Evolutionary conservation across 2,797 vertebrate species (phyloP).

Genomic region (Sitta carolinensis): DNA sequence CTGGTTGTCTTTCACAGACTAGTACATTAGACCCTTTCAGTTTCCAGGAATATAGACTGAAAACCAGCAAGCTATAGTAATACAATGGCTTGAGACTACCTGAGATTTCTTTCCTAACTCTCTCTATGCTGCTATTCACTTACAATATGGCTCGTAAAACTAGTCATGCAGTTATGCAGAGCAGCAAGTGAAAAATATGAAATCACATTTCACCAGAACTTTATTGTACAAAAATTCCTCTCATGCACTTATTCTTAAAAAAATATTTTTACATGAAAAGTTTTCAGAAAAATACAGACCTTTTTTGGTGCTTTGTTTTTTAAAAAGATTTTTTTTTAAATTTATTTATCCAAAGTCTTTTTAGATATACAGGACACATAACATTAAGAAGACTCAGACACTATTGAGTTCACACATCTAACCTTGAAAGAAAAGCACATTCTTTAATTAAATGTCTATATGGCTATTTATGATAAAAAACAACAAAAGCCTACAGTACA

Average conservation of each 20-base stretch:
- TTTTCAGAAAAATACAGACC: neutral
- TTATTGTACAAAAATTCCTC: neutral
- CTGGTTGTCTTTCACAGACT: neutral
- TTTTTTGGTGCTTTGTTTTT: neutral
- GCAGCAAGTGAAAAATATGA: neutral
- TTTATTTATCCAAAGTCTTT: neutral
- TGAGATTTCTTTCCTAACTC: neutral
- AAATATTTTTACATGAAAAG: neutral
- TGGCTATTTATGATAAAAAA: neutral
- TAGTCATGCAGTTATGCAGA: neutral
- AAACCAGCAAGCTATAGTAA: neutral
- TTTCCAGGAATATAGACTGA: neutral
- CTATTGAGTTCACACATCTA: neutral
- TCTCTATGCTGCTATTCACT: neutral
- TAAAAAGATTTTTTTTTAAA: fast-evolving
- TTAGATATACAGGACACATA: neutral
- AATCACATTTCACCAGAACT: neutral
- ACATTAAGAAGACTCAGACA: neutral
- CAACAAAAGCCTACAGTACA: neutral
- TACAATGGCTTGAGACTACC: neutral
- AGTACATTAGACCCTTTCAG: neutral
- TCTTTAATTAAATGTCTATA: neutral
- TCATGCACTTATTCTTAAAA: fast-evolving
- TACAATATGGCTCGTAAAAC: neutral
- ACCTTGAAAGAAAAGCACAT: neutral